A percentile compares a stretch with the other conserved stretches of the same genome.
phyloP scores from a whole-genome alignment of 1,140 invertebrate genomes.

The Eufriesea mexicana region DNA sequence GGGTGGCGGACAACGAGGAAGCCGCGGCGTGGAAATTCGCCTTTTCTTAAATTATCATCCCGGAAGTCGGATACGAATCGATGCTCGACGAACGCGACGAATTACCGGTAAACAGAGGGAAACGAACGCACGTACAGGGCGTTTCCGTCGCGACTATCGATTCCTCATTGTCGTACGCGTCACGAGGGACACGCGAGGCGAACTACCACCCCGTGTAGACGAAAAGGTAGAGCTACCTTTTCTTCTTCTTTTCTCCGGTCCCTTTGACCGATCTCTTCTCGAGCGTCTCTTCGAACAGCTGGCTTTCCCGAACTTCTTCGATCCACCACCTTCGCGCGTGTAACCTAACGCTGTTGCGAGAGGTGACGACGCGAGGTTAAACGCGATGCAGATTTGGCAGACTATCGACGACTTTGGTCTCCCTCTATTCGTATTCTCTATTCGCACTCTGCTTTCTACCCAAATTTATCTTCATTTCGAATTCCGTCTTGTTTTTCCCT shows the following conservation, averaged over 20 bases:
- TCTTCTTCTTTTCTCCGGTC: too few relatives aligned
- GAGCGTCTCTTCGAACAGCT: too few relatives aligned
- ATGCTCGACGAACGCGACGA: conserved; percentile 37
- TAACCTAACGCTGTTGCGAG: not conserved
- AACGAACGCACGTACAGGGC: conserved; percentile 50
- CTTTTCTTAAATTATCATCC: conserved; percentile 57
- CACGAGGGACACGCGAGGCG: conserved; percentile 54
- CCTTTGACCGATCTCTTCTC: not conserved
- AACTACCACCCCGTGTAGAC: not conserved
- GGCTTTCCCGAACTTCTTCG: conserved; percentile 27
- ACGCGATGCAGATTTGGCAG: too few relatives aligned
- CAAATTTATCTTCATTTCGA: too few relatives aligned
- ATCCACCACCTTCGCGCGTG: conserved; percentile 15
- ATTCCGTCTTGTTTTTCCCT: too few relatives aligned
- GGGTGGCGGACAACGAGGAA: too few relatives aligned
- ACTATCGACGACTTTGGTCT: too few relatives aligned
- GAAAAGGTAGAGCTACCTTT: conserved; percentile 7
- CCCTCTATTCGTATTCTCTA: too few relatives aligned
- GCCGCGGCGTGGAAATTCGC: too few relatives aligned
- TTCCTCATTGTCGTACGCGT: conserved; percentile 60
- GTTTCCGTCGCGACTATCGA: conserved; percentile 64
- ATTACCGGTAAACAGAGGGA: conserved; percentile 54
- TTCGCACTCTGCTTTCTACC: not conserved
- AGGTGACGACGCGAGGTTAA: not conserved
- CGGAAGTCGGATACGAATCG: conserved; percentile 66